Evolutionary conservation across 2,888 invertebrate species (phyloP), one percentile per base, ranked within the genome.

Genomic region (Muschampia plurimacula): DNA sequence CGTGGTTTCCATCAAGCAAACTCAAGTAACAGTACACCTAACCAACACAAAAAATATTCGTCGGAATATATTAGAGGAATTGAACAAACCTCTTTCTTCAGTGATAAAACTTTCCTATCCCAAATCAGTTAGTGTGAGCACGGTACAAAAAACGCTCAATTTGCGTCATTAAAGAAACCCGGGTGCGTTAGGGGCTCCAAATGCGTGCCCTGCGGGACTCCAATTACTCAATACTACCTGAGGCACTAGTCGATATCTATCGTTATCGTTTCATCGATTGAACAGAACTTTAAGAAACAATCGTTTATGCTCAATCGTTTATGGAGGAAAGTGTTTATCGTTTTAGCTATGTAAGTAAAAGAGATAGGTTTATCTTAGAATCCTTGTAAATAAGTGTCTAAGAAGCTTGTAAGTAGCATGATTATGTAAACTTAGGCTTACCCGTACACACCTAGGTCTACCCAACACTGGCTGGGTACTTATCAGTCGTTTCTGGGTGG

Each of bases 91-190:
- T 66, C 65, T 72, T 55, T 62, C 62, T 62, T 62, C 72, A 55
- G 67, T 59, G 67, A 67, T 67, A 72, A 72, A 72, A 72, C 72
- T 72, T 72, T 72, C 44, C 22, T 63, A 72, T 67, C 72, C 72
- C 72, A 62, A 72, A 72, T 72, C 67, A 72, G 66, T 72, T 72
- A 75, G 78, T 75, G 75, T 74, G 77, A 81, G 82, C 82, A 82
- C 80, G 81, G 81, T 82, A 86, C 83, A 89, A 90, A 90, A 89
- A 86, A 82, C 77, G 78, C 80, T 83, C 86, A 83, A 86, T 87
- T 87, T 88, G 84, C 82, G 86, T 88, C 90, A 89, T 92, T 91
- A 89, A 85, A 85, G 86, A 87, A 86, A 89, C 86, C 87, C 85
- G 83, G 79, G 83, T 81, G 83, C 82, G 86, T 87, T 86, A 84